Percentiles rank a stretch among this genome's conserved stretches.
Conservation (phyloP, 2,113 vertebrate genomes). For the Tapirus terrestris region DNA sequence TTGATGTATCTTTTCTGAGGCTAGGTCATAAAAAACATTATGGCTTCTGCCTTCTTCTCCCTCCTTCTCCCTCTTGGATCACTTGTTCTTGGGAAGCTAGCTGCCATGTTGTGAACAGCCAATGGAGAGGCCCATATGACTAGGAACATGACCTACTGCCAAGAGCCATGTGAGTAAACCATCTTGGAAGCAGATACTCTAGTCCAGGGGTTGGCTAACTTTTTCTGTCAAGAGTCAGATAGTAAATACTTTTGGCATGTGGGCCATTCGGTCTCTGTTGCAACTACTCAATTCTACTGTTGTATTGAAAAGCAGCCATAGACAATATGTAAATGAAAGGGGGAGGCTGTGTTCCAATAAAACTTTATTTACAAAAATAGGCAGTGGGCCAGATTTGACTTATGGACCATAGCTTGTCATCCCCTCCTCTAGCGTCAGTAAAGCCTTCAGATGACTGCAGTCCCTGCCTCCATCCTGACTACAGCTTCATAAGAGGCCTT, state of each 20-base stretch:
- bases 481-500: not conserved
- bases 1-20: not conserved
- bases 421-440: not conserved
- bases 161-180: not conserved
- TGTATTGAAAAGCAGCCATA: not conserved
- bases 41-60: not conserved
- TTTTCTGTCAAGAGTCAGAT: not conserved
- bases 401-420: not conserved
- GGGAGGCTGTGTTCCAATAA: not conserved
- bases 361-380: not conserved
- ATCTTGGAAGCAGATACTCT: not conserved
- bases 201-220: not conserved
- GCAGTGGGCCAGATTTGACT: not conserved
- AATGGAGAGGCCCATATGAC: not conserved
- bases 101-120: not conserved
- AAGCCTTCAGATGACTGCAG: not conserved
- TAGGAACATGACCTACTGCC: not conserved
- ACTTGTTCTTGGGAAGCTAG: not conserved
- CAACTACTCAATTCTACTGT: not conserved
- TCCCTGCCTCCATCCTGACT: not conserved
- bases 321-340: not conserved
- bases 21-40: not conserved
- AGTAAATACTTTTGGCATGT: not conserved
- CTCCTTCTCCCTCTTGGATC: not conserved
- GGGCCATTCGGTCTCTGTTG: not conserved